Percentiles rank a stretch among this genome's conserved stretches.
These are phyloP conservation scores for Leptopilina drosophilae DNA, from an alignment of 2,888 invertebrate genomes.

Conservation along the genomic window DNA sequence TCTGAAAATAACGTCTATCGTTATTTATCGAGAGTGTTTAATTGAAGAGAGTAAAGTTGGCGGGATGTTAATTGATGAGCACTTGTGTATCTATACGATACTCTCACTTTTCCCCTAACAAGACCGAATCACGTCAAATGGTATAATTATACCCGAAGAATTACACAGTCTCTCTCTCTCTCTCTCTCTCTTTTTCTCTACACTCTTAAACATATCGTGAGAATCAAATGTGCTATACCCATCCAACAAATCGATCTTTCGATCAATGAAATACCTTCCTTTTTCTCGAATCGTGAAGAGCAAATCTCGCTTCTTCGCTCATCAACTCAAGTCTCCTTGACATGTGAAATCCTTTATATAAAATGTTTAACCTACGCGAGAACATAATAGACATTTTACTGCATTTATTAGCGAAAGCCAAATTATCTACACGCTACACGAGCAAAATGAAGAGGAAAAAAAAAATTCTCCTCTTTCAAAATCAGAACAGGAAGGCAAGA, in stretches of 20 bases:
- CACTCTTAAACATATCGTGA: conserved; percentile 2
- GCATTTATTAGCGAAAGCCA: background rate
- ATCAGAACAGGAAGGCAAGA: conserved; percentile 19
- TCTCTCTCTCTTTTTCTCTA: background rate
- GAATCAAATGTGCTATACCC: conserved; percentile 31
- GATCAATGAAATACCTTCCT: conserved; percentile 23
- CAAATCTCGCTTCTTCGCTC: conserved; percentile 22
- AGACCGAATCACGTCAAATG: conserved; percentile 22
- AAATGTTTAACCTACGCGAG: background rate
- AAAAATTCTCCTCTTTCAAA: background rate
- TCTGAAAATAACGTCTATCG: too few relatives aligned
- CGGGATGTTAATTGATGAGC: too few relatives aligned
- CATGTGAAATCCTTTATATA: conserved; percentile 13
- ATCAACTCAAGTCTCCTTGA: conserved; percentile 2
- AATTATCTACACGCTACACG: background rate
- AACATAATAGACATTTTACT: background rate
- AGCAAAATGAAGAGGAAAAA: background rate
- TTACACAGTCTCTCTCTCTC: conserved; percentile 2
- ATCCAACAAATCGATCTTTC: conserved; percentile 17
- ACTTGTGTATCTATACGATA: background rate
- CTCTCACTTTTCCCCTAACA: conserved; percentile 29
- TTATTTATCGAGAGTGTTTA: too few relatives aligned
- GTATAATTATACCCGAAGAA: conserved; percentile 21
- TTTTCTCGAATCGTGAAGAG: conserved; percentile 20
- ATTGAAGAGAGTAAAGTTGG: too few relatives aligned